Conservation (phyloP, 2,113 vertebrate species). For the Catharus fuscescens region DNA sequence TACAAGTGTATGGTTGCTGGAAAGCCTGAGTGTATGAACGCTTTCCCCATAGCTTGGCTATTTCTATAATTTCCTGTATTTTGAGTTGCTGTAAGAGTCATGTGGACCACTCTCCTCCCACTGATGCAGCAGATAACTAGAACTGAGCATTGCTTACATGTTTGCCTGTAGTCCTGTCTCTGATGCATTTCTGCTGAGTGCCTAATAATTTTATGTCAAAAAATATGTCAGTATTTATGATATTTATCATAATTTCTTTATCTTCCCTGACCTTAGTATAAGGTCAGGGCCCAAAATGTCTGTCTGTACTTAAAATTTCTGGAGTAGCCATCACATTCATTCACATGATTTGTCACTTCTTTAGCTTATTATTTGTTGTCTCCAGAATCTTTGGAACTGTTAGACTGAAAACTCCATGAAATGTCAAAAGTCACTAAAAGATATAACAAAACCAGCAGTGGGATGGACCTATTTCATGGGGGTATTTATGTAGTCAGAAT, state of each 20-base stretch:
- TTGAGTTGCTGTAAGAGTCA: background rate
- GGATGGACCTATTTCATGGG: background rate
- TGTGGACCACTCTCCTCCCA: background rate
- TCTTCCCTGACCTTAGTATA: background rate
- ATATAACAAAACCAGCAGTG: background rate
- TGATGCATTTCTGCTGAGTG: fast-evolving
- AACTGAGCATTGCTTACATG: background rate
- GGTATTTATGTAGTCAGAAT: background rate
- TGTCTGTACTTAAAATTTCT: background rate
- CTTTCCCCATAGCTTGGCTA: background rate
- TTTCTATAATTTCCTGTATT: background rate
- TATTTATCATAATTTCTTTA: background rate
- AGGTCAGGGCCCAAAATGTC: background rate
- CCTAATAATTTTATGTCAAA: background rate
- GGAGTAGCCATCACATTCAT: background rate
- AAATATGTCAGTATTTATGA: background rate
- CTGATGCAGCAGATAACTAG: background rate
- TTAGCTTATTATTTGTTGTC: background rate
- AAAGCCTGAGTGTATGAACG: fast-evolving
- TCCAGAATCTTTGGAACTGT: background rate
- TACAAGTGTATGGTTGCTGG: fast-evolving
- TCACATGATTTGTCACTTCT: background rate
- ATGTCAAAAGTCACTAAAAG: background rate
- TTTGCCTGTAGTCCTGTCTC: background rate
- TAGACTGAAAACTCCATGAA: background rate